Base-by-base conservation (phyloP, 2,888 invertebrate species). In the Piscicola geometra region DNA sequence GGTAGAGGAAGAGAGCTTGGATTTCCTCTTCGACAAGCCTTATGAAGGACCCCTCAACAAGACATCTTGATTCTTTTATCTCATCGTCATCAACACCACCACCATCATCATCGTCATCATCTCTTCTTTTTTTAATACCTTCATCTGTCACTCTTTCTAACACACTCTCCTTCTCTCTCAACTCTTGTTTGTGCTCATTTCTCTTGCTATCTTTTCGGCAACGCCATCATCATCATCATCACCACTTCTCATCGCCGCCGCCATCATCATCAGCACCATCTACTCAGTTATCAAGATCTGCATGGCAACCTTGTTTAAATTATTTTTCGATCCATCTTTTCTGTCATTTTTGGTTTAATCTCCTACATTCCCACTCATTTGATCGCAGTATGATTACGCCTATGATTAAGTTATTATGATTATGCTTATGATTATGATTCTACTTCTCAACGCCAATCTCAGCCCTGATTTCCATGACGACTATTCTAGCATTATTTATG, bases 61-160 rank as follows among this genome's bases (percentile, higher is more conserved):
- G 18, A 69, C 30, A 28, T 28, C 28, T n/a, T 76, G 70, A 77
- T 47, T 35, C 64, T 12, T 71, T 72, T 28, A 41, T 75, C 33
- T 47, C 60, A 15, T 73, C 76, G 32, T 74, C 76, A 41, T 69
- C 75, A 9, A 9, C 15, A 9, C 41, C 41, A 9, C 15, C 15
- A 9, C 41, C 41, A 5, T 41, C 41, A 47, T 71, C 75, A 2
- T 74, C 71, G 25, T 56, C 77, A 3, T 47, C 75, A 21, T 71
- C 50, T 21, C 47, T 47, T 15, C 36, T 47, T 25, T 47, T 28
- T n/a, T 71, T 25, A 5, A 32, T n/a, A 25, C 32, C 50, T 30
- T 25, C 64, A 3, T 25, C 64, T 30, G 3, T 18, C 64, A 64
- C 30, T 18, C 64, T 28, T 64, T 30, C 21, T 30, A 12, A 3